Evolutionary conservation across 2,888 invertebrate genomes (phyloP).

Genomic region (Hyposoter dolosus): DNA sequence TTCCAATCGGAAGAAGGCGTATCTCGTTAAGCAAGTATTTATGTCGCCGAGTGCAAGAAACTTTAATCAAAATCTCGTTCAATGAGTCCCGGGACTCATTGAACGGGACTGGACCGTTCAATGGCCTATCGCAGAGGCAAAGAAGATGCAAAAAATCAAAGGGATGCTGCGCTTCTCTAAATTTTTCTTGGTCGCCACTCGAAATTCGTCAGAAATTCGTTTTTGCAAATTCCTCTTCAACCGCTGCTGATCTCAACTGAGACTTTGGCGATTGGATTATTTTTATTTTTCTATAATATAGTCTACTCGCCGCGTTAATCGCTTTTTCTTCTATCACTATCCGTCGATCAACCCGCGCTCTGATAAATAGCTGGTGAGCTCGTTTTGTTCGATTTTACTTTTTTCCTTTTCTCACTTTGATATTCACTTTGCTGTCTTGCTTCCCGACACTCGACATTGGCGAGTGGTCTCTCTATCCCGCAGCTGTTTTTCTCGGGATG

Average conservation of each 20-base stretch:
- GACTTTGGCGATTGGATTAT: conserved; percentile 14
- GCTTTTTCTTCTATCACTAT: neutral
- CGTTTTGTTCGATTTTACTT: neutral
- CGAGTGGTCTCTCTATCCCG: neutral
- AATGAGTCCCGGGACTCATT: conserved; percentile 61
- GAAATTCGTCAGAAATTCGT: conserved; percentile 10
- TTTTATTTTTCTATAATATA: neutral
- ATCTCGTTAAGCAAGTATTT: conserved; percentile 20
- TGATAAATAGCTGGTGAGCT: conserved; percentile 23
- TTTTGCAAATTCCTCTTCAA: conserved; percentile 25
- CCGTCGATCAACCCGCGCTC: neutral
- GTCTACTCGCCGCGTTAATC: neutral
- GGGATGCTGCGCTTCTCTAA: conserved; percentile 10
- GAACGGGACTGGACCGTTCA: conserved; percentile 58
- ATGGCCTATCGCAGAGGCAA: conserved; percentile 53
- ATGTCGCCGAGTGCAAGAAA: conserved; percentile 69
- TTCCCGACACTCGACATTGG: conserved; percentile 22
- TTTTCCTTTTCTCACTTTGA: neutral
- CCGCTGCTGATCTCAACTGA: neutral
- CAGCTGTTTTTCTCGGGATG: conserved; percentile 11
- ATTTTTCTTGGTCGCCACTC: conserved; percentile 28
- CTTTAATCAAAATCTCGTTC: conserved; percentile 72
- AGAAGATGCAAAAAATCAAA: conserved; percentile 57
- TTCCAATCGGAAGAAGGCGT: neutral
- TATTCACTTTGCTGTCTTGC: conserved; percentile 16